A percentile compares a stretch with the other conserved stretches of the same genome.
Evolutionary conservation across 2,888 invertebrate species (phyloP).

Genomic region (Hedya salicella): DNA sequence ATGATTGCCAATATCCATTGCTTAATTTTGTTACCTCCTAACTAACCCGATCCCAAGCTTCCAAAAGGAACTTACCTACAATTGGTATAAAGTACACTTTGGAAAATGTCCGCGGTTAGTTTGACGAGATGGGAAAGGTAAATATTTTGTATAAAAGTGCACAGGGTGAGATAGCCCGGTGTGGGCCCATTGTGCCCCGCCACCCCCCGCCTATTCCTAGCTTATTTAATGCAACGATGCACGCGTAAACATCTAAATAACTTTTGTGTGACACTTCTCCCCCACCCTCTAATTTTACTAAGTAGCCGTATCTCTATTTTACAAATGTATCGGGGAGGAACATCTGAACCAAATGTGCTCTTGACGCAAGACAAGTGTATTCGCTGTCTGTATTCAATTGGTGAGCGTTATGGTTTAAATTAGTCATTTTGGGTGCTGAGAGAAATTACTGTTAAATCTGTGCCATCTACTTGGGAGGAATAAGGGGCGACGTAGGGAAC

Average conservation of each 20-base stretch:
- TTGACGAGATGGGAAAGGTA: constrained; percentile 5
- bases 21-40: constrained; percentile 5
- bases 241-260: constrained; percentile 85
- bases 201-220: constrained; percentile 80
- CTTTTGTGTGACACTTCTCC: constrained; percentile 83
- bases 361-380: constrained; percentile 51
- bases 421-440: constrained; percentile 33
- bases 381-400: constrained; percentile 36
- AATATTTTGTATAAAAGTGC: constrained; percentile 64
- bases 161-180: constrained; percentile 76
- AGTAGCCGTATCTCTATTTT: constrained; percentile 78
- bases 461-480: constrained; percentile 3
- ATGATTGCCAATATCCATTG: constrained; percentile 61
- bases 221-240: constrained; percentile 85
- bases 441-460: constrained; percentile 23
- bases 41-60: not conserved
- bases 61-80: not conserved
- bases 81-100: constrained; percentile 9
- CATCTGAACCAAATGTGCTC: constrained; percentile 72
- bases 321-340: constrained; percentile 76
- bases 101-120: not conserved
- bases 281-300: constrained; percentile 83
- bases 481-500: not conserved
- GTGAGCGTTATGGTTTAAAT: constrained; percentile 44
- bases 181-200: constrained; percentile 76